Base-by-base conservation (phyloP, 2,888 invertebrate genomes). In the Molanna angustata region DNA sequence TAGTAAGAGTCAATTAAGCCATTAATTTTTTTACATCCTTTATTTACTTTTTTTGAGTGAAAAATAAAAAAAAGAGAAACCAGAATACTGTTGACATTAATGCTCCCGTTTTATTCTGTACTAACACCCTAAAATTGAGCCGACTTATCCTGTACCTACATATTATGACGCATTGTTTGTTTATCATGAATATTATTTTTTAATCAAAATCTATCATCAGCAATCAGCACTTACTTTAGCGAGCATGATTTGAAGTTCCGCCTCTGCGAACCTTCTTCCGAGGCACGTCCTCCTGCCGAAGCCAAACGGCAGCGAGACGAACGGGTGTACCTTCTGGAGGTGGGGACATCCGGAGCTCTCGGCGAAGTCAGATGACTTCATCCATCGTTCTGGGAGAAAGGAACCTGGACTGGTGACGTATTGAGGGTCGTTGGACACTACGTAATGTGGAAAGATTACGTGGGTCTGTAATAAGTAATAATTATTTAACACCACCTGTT, bases 201-300 rank as follows among this genome's bases (percentile, higher is more conserved):
- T n/a, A n/a, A n/a, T n/a, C n/a, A n/a, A n/a, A n/a, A n/a, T n/a
- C n/a, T n/a, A n/a, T n/a, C n/a, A n/a, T n/a, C n/a, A n/a, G n/a
- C n/a, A n/a, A n/a, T n/a, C n/a, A n/a, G n/a, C n/a, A n/a, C 4
- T 60, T 69, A 86, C 87, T 80, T 86, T 87, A n/a, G 86, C 83
- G 41, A 88, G 66, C 62, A 88, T 69, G 58, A 86, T 82, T 63
- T 87, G 84, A 62, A 90, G 70, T 70, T 90, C 90, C 44, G 85
- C 84, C 71, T 90, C 90, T 14, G 90, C 90, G 69, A 90, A 88
- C 64, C 90, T 74, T 62, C 87, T 81, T 43, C 90, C 90, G 62
- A 88, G 76, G 68, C 88, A 89, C 76, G 86, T 87, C 59, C 88
- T 76, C 51, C 87, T 77, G 1, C 88, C 88, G 66, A 84, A 87